These are phyloP conservation scores for Macrosiphum euphorbiae DNA, from an alignment of 2,888 invertebrate species.

Conservation along the genomic window DNA sequence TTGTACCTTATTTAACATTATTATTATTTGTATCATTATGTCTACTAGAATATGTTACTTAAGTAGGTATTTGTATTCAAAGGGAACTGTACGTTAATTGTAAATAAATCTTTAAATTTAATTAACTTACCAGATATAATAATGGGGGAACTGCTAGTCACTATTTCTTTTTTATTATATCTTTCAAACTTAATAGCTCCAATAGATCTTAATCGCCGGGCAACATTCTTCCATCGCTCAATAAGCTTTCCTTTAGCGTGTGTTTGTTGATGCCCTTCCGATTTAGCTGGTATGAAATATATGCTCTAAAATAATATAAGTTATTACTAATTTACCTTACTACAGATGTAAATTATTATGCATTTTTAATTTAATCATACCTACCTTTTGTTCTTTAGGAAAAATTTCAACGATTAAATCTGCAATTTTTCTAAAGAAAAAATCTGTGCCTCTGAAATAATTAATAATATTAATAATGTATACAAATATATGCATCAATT, in stretches of 20 bases:
- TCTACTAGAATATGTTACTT: background rate
- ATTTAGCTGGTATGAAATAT: background rate
- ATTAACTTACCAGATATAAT: conserved; percentile 12
- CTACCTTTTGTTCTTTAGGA: too few relatives aligned
- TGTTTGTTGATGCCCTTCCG: background rate
- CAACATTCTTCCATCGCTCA: background rate
- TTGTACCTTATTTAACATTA: too few relatives aligned
- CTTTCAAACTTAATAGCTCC: conserved; percentile 12
- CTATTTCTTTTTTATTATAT: background rate
- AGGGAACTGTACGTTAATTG: background rate
- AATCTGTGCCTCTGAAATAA: background rate
- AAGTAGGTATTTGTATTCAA: background rate
- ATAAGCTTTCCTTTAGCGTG: background rate
- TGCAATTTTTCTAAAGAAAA: background rate
- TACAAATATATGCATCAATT: too few relatives aligned
- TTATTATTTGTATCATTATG: too few relatives aligned
- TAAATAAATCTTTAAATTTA: background rate
- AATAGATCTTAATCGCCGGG: background rate
- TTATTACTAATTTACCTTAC: too few relatives aligned
- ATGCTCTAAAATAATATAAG: background rate
- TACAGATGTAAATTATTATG: too few relatives aligned
- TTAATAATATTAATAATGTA: too few relatives aligned
- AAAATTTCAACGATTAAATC: background rate
- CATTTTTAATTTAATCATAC: too few relatives aligned
- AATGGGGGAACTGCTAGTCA: background rate